phyloP scores from a whole-genome alignment of 2,113 vertebrate species.

The Nothoprocta perdicaria region DNA sequence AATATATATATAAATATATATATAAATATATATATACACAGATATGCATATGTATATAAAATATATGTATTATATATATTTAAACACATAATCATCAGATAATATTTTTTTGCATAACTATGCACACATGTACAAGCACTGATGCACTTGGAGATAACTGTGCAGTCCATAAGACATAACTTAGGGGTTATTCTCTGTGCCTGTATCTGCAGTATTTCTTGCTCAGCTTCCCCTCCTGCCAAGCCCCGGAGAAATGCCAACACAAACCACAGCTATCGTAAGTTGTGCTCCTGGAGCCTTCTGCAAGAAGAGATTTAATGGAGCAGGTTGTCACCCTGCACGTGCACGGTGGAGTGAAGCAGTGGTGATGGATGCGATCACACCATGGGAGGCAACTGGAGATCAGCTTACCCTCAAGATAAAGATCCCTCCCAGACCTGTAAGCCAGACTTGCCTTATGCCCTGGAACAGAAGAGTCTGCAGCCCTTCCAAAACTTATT shows the following conservation, averaged over 20 bases:
- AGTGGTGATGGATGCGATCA: not conserved
- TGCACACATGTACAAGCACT: not conserved
- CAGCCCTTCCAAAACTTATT: not conserved
- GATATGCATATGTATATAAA: no score
- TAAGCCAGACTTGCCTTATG: not conserved
- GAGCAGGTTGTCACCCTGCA: not conserved
- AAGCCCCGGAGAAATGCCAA: not conserved
- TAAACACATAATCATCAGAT: not conserved
- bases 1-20: no score
- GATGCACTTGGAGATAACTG: not conserved
- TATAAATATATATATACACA: no score
- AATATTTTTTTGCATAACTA: not conserved
- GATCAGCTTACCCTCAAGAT: not conserved
- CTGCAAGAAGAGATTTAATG: not conserved
- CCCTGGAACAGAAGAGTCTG: not conserved
- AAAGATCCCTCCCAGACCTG: not conserved
- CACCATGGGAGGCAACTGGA: not conserved
- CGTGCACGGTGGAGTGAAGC: not conserved
- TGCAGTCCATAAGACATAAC: not conserved
- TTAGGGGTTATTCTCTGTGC: not conserved
- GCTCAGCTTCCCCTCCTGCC: accelerated
- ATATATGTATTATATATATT: not conserved
- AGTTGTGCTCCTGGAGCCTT: not conserved
- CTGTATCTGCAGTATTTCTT: not conserved
- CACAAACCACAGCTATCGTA: not conserved